Evolutionary conservation across 2,113 vertebrate species (phyloP), one percentile per base, ranked within the genome.

Genomic region (Dicentrarchus labrax): DNA sequence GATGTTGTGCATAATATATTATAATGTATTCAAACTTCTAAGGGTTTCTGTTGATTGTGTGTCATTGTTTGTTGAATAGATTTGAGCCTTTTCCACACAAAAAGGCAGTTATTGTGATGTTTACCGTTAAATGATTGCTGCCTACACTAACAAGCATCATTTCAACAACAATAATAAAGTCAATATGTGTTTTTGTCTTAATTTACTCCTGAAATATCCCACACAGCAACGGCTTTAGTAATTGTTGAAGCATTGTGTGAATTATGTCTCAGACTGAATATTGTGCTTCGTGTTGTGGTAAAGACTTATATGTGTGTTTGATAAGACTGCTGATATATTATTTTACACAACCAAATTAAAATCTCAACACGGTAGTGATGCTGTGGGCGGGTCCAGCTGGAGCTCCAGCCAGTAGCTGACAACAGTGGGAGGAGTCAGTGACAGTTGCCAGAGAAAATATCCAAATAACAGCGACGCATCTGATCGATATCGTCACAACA

Each of bases 361-460:
- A 66, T 43, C 72, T 24, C 41, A 38, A 15, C 70, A 43, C 30
- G 51, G 76, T 8, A 47, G 8, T 30, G 59, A 60, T 60, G 21
- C 22, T 12, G 80, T 85, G 83, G 92, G 91, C 24, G 85, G 82
- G 65, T 0, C 21, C 68, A 72, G 71, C 36, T 57, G 21, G 21
- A 17, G 70, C 57, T 57, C 57, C 79, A 81, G 83, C 88, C 87
- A 91, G 56, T 93, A 67, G 70, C 59, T 72, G 72, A 57, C 17
- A 19, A 8, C 17, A n/a, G 21, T 68, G 87, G 88, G 91, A 84
- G 92, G 92, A 90, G 76, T 68, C 82, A 65, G 59, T 12, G 51
- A 45, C 56, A 24, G 78, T 89, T 91, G 70, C 84, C 84, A 84
- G 88, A 79, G 83, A 61, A 91, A 89, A 90, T 82, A 89, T 45